A percentile compares a stretch with the other conserved stretches of the same genome.
These are phyloP conservation scores for Paralinhomoeus sp. DNA, from an alignment of 2,888 invertebrate species.

Conservation along the genomic window DNA sequence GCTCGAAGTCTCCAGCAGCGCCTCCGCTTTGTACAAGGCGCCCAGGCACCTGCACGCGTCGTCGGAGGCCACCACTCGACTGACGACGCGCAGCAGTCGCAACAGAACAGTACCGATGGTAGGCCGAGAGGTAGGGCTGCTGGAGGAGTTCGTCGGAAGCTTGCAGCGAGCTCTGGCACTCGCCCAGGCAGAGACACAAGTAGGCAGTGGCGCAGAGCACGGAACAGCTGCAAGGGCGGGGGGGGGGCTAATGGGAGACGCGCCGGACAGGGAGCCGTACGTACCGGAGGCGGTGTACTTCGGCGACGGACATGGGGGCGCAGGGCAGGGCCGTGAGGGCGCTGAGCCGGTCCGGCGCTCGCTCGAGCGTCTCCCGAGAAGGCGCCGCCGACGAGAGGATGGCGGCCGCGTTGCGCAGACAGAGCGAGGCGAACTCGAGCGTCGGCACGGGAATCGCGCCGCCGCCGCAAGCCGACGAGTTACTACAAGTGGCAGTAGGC, in stretches of 20 bases:
- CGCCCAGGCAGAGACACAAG: background rate
- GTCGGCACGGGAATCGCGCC: conserved; percentile 64
- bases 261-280: background rate
- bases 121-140: background rate
- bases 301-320: background rate
- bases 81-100: too few relatives aligned
- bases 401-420: conserved; percentile 53
- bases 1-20: too few relatives aligned
- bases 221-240: background rate
- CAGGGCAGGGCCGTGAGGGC: background rate
- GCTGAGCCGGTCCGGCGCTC: too few relatives aligned
- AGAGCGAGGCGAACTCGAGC: conserved; percentile 65
- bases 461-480: too few relatives aligned
- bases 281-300: background rate
- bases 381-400: background rate
- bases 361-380: too few relatives aligned
- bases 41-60: too few relatives aligned
- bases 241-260: too few relatives aligned
- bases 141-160: background rate
- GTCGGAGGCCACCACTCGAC: too few relatives aligned
- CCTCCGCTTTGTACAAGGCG: too few relatives aligned
- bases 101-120: too few relatives aligned
- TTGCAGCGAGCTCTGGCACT: background rate
- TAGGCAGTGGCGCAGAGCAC: background rate
- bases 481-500: too few relatives aligned